Base-by-base conservation (phyloP, 2,113 vertebrate species). In the Apeltes quadracus region DNA sequence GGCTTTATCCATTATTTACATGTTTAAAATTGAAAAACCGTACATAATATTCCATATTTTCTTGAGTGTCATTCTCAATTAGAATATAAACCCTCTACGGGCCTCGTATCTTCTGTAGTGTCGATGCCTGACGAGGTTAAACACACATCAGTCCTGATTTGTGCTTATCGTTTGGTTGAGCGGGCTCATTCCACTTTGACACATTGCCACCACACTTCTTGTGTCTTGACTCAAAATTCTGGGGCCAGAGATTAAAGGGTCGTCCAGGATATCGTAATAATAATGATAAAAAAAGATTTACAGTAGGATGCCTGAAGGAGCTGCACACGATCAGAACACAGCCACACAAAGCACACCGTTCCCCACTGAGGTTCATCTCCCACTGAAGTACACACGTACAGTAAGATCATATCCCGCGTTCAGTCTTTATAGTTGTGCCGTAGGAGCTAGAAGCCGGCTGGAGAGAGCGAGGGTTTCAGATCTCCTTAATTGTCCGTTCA, bases 401-500 rank as follows among this genome's bases (percentile, higher is more conserved):
- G 57, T 57, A 65, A 36, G 12, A 32, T 66, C 46, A 57, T 12
- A 61, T 67, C 69, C 53, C 70, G 63, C 39, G 43, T 7, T 44
- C 5, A 71, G 34, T 75, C 46, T 82, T 46, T 61, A 10, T 15
- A 46, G 62, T 83, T 82, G 84, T 85, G 78, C 73, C 64, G 43
- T 63, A 27, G 16, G 50, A 76, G 72, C 80, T 75, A 64, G 65
- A 67, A 68, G 68, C 68, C 80, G 72, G 59, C 39, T 50, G 59
- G n/a, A 39, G 12, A 54, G 18, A 29, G 6, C 4, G 13, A 91
- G 92, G 90, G 88, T 84, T 85, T 92, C 95, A 98, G 91, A 98
- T 94, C 90, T 99, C 97, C 5, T 94, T 97, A 93, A 99, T 98
- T 82, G 97, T 98, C 90, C 96, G 94, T 88, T 99, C 97, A 0